These are phyloP conservation scores for Dermatemys mawii DNA, from an alignment of 2,113 vertebrate species.

Conservation along the genomic window DNA sequence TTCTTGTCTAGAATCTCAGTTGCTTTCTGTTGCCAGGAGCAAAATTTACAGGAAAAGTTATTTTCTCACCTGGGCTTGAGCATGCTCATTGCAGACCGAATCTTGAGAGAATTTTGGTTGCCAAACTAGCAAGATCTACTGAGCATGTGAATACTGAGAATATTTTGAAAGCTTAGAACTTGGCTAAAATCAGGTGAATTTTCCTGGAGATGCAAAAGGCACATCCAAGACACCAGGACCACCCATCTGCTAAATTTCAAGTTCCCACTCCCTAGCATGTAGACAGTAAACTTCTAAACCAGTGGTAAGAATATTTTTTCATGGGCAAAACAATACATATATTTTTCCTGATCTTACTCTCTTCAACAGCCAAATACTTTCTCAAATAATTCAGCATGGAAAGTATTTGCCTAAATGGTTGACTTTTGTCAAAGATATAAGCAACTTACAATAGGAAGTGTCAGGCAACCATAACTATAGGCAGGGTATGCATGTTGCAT, in stretches of 20 bases:
- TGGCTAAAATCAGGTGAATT: not conserved
- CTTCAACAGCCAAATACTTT: not conserved
- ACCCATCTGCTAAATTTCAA: not conserved
- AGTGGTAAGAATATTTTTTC: not conserved
- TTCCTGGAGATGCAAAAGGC: not conserved
- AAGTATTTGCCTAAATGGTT: not conserved
- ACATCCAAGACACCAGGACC: not conserved
- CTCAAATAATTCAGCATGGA: not conserved
- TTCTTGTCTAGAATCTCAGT: not conserved
- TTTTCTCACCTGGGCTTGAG: not conserved
- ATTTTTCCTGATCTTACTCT: not conserved
- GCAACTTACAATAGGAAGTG: not conserved
- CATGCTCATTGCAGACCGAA: rapidly evolving
- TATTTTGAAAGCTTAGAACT: not conserved
- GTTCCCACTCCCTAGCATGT: not conserved
- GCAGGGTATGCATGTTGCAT: not conserved
- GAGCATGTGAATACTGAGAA: not conserved
- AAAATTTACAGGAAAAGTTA: not conserved
- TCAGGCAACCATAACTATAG: not conserved
- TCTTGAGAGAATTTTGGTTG: not conserved
- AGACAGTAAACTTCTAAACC: not conserved
- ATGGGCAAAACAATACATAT: not conserved
- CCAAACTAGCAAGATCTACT: not conserved
- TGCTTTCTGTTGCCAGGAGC: not conserved
- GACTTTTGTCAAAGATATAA: not conserved